Conservation (phyloP, 1,140 invertebrate species). For the Hyposmocoma kahamanoa region DNA sequence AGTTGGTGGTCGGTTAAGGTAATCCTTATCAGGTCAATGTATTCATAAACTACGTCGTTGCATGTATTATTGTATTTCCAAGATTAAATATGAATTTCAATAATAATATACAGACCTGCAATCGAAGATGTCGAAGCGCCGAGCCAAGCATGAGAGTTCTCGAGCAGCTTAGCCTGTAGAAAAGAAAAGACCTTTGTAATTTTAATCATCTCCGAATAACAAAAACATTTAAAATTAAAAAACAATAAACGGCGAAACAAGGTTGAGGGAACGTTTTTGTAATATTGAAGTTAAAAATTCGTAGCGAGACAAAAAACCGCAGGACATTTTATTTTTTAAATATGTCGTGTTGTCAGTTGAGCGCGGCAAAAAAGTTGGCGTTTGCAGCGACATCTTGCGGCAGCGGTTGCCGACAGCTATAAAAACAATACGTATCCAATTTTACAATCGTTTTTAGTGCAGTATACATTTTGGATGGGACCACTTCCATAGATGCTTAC, state of each 20-base stretch:
- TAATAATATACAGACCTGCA: slow-evolving; percentile 93
- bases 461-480: too few species aligned
- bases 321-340: slow-evolving; percentile 12
- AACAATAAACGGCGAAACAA: not conserved
- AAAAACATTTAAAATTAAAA: not conserved
- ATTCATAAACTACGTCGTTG: not conserved
- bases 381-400: slow-evolving; percentile 10
- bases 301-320: slow-evolving; percentile 6
- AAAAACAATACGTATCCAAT: not conserved
- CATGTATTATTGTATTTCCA: slow-evolving; percentile 2
- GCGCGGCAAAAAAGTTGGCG: not conserved
- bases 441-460: too few species aligned
- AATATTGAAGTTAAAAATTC: slow-evolving; percentile 5
- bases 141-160: slow-evolving; percentile 92
- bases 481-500: too few species aligned
- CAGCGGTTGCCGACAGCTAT: not conserved
- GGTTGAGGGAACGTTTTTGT: not conserved
- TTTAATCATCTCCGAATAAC: not conserved
- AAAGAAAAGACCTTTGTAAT: slow-evolving; percentile 51
- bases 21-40: too few species aligned
- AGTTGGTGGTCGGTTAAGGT: too few species aligned
- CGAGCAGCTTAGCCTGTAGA: slow-evolving; percentile 90
- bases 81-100: slow-evolving; percentile 25
- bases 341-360: slow-evolving; percentile 11
- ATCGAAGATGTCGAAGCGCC: slow-evolving; percentile 89